Evolutionary conservation across 37 sponge, comb jelly and placozoan genomes (phyloP).

Genomic region (Geodia barretti): DNA sequence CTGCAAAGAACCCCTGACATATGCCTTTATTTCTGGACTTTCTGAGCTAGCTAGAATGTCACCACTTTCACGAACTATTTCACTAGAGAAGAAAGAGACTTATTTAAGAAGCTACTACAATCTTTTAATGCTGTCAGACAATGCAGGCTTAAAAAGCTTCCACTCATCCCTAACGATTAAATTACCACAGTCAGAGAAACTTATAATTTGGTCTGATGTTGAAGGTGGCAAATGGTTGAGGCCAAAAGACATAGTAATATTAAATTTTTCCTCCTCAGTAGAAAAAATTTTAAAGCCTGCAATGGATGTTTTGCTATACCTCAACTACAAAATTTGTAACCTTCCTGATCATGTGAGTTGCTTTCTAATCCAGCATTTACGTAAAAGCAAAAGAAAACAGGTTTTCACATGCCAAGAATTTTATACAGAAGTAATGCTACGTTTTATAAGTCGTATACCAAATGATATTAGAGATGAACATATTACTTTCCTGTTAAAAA

Average conservation of each 20-base stretch:
- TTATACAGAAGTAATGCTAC: conserved; percentile 32
- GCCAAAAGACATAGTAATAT: conserved; percentile 22
- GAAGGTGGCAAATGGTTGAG: conserved; percentile 46
- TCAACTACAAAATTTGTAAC: conserved; percentile 7
- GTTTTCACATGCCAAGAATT: conserved; percentile 29
- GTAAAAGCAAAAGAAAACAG: not conserved
- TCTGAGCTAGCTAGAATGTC: conserved; percentile 7
- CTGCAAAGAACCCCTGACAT: conserved; percentile 25
- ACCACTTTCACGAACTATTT: not conserved
- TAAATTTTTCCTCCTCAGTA: conserved; percentile 1
- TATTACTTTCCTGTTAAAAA: conserved; percentile 25
- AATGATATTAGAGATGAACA: conserved; percentile 10
- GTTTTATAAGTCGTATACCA: conserved; percentile 4
- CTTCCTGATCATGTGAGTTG: not conserved
- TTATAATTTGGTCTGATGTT: conserved; percentile 46
- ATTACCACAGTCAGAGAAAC: not conserved
- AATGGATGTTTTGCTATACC: conserved; percentile 18
- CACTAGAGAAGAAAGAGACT: not conserved
- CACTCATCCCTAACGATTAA: not conserved
- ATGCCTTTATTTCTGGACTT: conserved; percentile 39
- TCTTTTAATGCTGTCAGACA: conserved; percentile 13
- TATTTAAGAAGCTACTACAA: conserved; percentile 44
- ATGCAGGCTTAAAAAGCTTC: not conserved
- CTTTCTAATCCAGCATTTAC: not conserved
- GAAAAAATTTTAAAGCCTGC: conserved; percentile 20